phyloP scores from a whole-genome alignment of 2,113 vertebrate genomes.

The Microcebus tavaratra region DNA sequence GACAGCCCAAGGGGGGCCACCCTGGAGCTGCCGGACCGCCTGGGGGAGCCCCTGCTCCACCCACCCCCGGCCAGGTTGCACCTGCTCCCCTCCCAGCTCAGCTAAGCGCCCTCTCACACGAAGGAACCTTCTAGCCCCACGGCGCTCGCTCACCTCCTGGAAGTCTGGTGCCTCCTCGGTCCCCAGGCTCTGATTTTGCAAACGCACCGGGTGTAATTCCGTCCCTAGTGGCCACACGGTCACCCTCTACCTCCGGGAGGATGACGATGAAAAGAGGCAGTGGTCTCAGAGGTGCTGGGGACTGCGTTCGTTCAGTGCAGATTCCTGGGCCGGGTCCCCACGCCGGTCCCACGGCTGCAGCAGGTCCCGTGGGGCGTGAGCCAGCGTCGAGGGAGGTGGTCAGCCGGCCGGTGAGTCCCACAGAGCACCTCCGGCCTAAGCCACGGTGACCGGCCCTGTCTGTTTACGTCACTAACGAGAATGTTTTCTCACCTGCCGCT shows the following conservation, averaged over 20 bases:
- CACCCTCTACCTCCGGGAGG: not conserved
- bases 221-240: accelerated
- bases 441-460: too few relatives aligned
- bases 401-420: accelerated
- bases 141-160: too few relatives aligned
- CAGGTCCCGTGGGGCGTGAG: accelerated
- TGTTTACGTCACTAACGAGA: not conserved
- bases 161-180: not conserved
- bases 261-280: accelerated
- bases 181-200: not conserved
- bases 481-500: not conserved
- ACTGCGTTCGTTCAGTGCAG: not conserved
- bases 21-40: not conserved
- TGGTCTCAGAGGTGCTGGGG: accelerated
- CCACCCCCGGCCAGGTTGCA: not conserved
- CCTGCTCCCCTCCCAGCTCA: not conserved
- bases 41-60: not conserved
- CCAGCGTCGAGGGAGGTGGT: accelerated
- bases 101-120: not conserved
- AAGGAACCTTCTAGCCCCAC: not conserved
- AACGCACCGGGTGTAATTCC: accelerated
- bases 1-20: too few relatives aligned
- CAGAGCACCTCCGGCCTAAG: not conserved
- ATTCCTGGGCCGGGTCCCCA: accelerated
- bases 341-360: accelerated